phyloP scores from a whole-genome alignment of 1,140 invertebrate genomes.

The Belonocnema kinseyi region DNA sequence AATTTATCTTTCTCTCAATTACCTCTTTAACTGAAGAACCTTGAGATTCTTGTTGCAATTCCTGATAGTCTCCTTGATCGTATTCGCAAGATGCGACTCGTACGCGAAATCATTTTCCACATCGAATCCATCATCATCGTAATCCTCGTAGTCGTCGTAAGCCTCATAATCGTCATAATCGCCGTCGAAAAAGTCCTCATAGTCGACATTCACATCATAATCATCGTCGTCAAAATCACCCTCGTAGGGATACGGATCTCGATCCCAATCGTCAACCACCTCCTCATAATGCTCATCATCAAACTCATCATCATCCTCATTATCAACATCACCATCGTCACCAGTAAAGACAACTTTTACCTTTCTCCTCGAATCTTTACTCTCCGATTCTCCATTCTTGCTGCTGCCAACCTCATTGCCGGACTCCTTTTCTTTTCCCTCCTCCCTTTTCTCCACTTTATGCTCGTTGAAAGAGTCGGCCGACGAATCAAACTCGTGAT shows the following conservation, averaged over 20 bases:
- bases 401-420: background rate
- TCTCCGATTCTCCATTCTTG: no score
- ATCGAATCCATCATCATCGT: background rate
- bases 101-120: background rate
- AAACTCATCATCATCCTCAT: no score
- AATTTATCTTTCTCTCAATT: no score
- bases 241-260: background rate
- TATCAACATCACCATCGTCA: no score
- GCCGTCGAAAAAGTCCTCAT: background rate
- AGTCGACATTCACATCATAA: background rate
- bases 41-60: background rate
- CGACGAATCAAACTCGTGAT: no score
- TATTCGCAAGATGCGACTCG: background rate
- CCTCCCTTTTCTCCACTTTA: background rate
- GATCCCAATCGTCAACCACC: background rate
- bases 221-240: background rate
- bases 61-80: background rate
- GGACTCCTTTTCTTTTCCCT: background rate
- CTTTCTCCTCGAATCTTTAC: no score
- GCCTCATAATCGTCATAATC: background rate
- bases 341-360: no score
- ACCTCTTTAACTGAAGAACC: conserved; percentile 14
- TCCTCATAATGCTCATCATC: background rate
- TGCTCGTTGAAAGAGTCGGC: background rate
- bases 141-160: conserved; percentile 5